Percentiles rank a stretch among this genome's conserved stretches.
Conservation (phyloP, 2,113 vertebrate genomes). For the Tonatia bakeri region DNA sequence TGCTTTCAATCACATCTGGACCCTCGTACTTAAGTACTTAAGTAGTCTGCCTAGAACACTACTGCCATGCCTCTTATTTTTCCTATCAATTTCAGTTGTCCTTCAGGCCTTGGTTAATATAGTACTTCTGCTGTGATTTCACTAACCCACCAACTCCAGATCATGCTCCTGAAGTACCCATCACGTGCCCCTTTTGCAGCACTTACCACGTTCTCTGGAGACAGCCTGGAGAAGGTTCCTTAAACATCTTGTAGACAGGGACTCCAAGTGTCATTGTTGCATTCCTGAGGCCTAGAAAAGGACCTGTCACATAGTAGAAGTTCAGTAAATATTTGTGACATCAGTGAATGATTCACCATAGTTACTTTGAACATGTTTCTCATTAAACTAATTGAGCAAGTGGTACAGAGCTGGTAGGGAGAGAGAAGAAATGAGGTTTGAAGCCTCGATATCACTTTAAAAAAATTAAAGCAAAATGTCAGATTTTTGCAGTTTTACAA, state of each 20-base stretch:
- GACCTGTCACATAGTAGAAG: neutral
- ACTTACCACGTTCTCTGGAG: neutral
- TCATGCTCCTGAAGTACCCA: neutral
- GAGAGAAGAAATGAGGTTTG: neutral
- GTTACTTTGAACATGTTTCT: neutral
- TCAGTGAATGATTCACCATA: neutral
- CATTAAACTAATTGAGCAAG: neutral
- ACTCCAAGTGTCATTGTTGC: neutral
- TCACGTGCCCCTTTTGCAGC: neutral
- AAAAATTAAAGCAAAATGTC: neutral
- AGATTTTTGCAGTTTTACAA: neutral
- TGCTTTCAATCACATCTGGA: neutral
- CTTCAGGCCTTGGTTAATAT: neutral
- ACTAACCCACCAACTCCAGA: neutral
- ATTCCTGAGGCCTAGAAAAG: neutral
- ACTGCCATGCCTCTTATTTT: neutral
- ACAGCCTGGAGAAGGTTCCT: neutral
- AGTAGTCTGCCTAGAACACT: neutral
- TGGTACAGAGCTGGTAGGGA: neutral
- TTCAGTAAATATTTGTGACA: neutral
- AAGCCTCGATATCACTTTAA: neutral
- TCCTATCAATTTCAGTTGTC: neutral
- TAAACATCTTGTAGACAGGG: neutral
- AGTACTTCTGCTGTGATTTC: neutral
- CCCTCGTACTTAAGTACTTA: neutral